phyloP scores from a whole-genome alignment of 2,797 vertebrate genomes.

The Heliangelus exortis region DNA sequence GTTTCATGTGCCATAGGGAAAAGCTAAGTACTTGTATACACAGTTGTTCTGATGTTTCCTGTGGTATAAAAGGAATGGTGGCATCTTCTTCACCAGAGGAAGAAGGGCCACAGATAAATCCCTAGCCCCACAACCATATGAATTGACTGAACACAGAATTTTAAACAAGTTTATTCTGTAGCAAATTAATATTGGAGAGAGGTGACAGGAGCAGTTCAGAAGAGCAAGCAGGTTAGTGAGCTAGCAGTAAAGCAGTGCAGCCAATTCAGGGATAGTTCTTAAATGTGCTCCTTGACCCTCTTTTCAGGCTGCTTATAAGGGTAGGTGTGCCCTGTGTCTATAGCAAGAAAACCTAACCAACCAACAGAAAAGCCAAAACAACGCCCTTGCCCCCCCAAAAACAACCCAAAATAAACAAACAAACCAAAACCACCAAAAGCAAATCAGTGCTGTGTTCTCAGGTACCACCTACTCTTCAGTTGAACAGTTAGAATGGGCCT shows the following conservation, averaged over 20 bases:
- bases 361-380: too few relatives aligned
- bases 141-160: background rate
- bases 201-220: background rate
- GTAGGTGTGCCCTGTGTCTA: background rate
- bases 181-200: accelerated
- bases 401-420: too few relatives aligned
- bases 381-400: too few relatives aligned
- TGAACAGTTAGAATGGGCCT: background rate
- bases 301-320: background rate
- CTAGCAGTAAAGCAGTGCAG: background rate
- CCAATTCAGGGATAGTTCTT: background rate
- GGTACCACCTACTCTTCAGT: background rate
- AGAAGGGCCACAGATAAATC: background rate
- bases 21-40: background rate
- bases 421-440: too few relatives aligned
- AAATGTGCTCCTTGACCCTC: background rate
- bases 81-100: background rate
- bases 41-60: background rate
- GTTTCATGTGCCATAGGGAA: background rate
- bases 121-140: background rate
- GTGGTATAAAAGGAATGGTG: background rate
- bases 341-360: background rate
- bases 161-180: background rate
- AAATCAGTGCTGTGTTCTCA: background rate
- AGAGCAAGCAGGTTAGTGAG: background rate